phyloP scores from a whole-genome alignment of 2,797 vertebrate genomes.

The Numenius phaeopus region DNA sequence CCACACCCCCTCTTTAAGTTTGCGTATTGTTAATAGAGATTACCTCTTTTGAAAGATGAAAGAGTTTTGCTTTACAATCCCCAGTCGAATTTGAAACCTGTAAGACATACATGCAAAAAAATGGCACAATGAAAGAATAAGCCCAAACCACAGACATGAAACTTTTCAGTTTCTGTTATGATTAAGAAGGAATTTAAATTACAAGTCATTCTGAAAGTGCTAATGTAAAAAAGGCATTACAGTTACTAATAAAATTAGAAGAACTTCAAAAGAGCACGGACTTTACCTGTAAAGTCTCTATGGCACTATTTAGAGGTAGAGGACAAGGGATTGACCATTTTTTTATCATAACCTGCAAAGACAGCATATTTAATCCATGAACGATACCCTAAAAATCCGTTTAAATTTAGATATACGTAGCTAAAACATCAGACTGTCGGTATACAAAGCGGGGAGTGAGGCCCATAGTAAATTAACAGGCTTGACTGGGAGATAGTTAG shows the following conservation, averaged over 20 bases:
- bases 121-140: neutral
- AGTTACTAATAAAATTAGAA: conserved; percentile 15
- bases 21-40: conserved; percentile 68
- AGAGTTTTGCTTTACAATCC: conserved; percentile 89
- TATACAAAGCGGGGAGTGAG: neutral
- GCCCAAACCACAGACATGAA: conserved; percentile 60
- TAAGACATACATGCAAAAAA: conserved; percentile 39
- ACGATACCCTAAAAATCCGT: neutral
- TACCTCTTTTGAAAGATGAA: conserved; percentile 94
- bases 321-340: conserved; percentile 95
- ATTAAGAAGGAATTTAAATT: conserved; percentile 50
- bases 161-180: neutral
- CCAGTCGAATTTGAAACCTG: conserved; percentile 89
- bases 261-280: conserved; percentile 3
- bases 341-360: conserved; percentile 89
- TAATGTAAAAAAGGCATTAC: conserved; percentile 6
- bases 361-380: neutral
- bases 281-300: conserved; percentile 76
- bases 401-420: neutral
- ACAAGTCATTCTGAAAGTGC: neutral
- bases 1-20: neutral
- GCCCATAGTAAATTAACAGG: neutral
- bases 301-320: conserved; percentile 80
- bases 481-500: neutral
- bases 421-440: neutral